Base-by-base conservation (phyloP, 2,888 invertebrate genomes). In the Heliconius sara region DNA sequence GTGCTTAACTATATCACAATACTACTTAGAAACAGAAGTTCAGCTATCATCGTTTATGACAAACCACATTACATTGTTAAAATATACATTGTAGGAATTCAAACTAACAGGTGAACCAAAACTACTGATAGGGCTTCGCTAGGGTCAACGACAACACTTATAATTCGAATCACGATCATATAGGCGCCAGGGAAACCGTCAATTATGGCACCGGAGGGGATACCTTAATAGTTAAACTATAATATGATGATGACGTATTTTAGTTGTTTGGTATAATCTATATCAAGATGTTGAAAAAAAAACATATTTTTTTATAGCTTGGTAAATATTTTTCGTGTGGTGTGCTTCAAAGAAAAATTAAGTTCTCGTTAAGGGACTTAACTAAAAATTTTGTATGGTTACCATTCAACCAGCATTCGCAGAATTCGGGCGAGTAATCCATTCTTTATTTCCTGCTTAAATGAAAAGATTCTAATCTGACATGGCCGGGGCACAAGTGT, bases 121-220 rank as follows among this genome's bases (percentile, higher is more conserved):
- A 68, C 73, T 68, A 47, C 63, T 47, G 65, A 25, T 60, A 75
- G 75, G 68, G 74, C 73, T 79, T 67, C 74, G 25, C 66, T 30
- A 74, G 78, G 78, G 78, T 79, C 78, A 79, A 79, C 78, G 74
- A 78, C 78, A 79, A 75, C 72, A 52, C 70, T 82, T 81, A 81
- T 73, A 57, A 82, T 82, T 82, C 82, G 57, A 43, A 66, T 43
- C 82, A 81, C 77, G 81, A 66, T 47, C 73, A 73, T 74, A 82
- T 77, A 82, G 79, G 82, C 82, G 82, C 82, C 81, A 79, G 78
- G 81, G 70, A 68, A 77, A 57, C 72, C 63, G 68, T 81, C 79
- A 81, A 78, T 78, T 79, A 77, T 74, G 66, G 78, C 34, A 67
- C 67, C 74, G 67, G 75, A 76, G 65, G 78, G 68, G 80, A 75